Percentiles rank a stretch among this genome's conserved stretches.
phyloP scores from a whole-genome alignment of 2,113 vertebrate species.

The Sebastes schlegelii region DNA sequence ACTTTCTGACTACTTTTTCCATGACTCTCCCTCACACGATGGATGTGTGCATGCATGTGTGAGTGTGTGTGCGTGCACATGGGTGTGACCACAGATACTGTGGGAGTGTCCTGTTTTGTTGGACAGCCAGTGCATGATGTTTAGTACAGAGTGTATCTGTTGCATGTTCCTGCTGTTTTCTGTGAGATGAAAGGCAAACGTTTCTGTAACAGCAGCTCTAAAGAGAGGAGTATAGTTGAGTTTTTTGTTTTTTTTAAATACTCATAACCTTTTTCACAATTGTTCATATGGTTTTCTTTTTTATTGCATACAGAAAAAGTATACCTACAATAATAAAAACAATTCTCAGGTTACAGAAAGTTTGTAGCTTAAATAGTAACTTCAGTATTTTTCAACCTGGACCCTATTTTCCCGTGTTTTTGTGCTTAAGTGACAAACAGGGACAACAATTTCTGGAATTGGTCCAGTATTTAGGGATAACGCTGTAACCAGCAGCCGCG shows the following conservation, averaged over 20 bases:
- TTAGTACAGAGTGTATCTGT: neutral
- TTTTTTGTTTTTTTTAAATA: neutral
- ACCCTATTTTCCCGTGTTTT: too few species aligned
- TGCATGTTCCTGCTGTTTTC: neutral
- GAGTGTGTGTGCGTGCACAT: conserved; percentile 3
- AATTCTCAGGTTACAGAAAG: neutral
- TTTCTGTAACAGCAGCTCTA: neutral
- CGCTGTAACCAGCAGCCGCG: too few species aligned
- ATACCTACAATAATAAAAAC: neutral
- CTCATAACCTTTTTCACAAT: neutral
- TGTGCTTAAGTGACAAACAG: too few species aligned
- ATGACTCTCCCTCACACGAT: too few species aligned
- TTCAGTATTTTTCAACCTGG: too few species aligned
- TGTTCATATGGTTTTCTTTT: neutral
- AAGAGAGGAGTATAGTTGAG: neutral
- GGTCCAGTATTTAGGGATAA: too few species aligned
- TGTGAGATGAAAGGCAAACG: neutral
- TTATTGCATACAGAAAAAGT: neutral
- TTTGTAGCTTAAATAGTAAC: too few species aligned
- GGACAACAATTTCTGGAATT: too few species aligned
- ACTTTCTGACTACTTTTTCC: conserved; percentile 39
- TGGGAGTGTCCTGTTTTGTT: conserved; percentile 26
- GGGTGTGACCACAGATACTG: conserved; percentile 36
- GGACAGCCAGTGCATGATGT: conserved; percentile 34
- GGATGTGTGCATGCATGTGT: neutral